A percentile compares a stretch with the other conserved stretches of the same genome.
Conservation (phyloP, 2,888 invertebrate species). For the Spisula subtruncata region DNA sequence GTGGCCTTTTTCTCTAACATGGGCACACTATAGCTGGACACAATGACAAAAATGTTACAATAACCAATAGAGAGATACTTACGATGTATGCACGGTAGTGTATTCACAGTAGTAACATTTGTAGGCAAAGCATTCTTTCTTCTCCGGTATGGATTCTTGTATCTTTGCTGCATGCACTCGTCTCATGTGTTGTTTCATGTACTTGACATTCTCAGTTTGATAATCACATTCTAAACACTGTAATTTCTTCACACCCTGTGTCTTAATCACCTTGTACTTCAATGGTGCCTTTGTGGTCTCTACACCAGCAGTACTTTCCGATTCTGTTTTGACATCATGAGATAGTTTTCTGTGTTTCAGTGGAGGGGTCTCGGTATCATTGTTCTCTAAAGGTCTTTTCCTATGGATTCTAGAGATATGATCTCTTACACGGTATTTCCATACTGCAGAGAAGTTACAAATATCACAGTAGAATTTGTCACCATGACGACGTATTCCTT, state of each 20-base stretch:
- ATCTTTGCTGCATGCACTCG: slow-evolving; percentile 37
- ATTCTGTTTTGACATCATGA: neutral
- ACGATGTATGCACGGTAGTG: slow-evolving; percentile 40
- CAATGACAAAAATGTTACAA: neutral
- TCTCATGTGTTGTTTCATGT: slow-evolving; percentile 47
- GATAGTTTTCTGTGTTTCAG: neutral
- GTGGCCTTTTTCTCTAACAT: too few relatives aligned
- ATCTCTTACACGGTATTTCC: neutral
- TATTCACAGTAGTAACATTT: slow-evolving; percentile 72
- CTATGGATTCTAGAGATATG: slow-evolving; percentile 30
- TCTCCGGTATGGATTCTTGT: neutral
- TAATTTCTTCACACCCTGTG: slow-evolving; percentile 48
- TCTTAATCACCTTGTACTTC: slow-evolving; percentile 60
- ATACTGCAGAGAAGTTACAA: slow-evolving; percentile 17
- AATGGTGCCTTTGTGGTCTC: slow-evolving; percentile 11
- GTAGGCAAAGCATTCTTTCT: slow-evolving; percentile 16
- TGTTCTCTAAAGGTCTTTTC: slow-evolving; percentile 54
- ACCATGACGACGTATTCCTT: slow-evolving; percentile 23
- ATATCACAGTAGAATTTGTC: slow-evolving; percentile 35
- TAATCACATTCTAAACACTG: slow-evolving; percentile 63
- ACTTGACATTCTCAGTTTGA: slow-evolving; percentile 49
- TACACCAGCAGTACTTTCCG: neutral
- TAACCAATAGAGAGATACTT: slow-evolving; percentile 39
- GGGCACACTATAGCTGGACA: too few relatives aligned
- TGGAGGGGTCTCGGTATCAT: slow-evolving; percentile 36